Evolutionary conservation across 2,113 vertebrate species (phyloP), one percentile per base, ranked within the genome.

Genomic region (Benitochromis conjunctus): DNA sequence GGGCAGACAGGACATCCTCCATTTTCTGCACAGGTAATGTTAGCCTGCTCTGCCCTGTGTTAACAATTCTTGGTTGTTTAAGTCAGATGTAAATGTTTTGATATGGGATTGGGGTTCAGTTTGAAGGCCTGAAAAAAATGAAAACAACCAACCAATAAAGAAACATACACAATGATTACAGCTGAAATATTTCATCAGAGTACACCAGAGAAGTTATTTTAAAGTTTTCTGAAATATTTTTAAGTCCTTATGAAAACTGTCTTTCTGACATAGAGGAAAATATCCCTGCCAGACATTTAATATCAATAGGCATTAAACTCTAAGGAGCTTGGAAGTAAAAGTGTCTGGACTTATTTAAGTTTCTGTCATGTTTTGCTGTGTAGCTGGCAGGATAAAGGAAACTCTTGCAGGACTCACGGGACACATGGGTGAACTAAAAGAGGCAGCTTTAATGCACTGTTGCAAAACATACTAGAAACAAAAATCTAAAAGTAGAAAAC

Each of bases 391-490:
- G 56, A 31, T 58, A 31, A 18, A 31, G 26, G 56, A 31, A 26
- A 26, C 13, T 29, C 24, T 29, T 58, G 56, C 2, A 29, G 51
- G 51, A 53, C 18, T n/a, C 21, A 2, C 54, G 24, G 29, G 16
- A 36, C 58, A 62, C 31, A 62, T 19, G 0, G 5, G 31, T 62
- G 31, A 62, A 62, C 58, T 36, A 36, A 62, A 62, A 62, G 31
- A 62, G 58, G 58, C 58, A 62, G 19, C 58, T 62, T 62, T 62
- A 62, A 0, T 4, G 9, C 0, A 2, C 31, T 62, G 58, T 36
- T 19, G 31, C 34, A 36, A 62, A 62, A 0, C 31, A 62, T 36
- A 36, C 31, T 36, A 36, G 18, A 19, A 36, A 11, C 0, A 0
- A 62, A 31, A 31, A 31, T 31, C 31, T 5, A 31, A 62, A 62